Base-by-base conservation (phyloP, 2,888 invertebrate genomes). In the Neoitamus cyanurus region DNA sequence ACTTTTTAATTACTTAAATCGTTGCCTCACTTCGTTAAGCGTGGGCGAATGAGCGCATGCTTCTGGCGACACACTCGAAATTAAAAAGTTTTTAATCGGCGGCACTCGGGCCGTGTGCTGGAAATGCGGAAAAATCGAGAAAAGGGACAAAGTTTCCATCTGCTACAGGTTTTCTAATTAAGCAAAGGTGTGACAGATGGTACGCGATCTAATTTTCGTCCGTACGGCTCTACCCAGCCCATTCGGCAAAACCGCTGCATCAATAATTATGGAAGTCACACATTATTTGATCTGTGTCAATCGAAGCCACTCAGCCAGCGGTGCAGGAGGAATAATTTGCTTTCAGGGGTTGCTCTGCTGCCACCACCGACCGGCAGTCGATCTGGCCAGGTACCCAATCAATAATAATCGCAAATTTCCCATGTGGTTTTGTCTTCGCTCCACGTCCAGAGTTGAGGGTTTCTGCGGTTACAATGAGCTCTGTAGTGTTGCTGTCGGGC, bases 321-420 rank as follows among this genome's bases (percentile, higher is more conserved):
- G 20, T 25, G 58, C 58, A 9, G 11, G 25, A 58, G 20, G 58
- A 58, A 58, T 58, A 58, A 58, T 58, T 58, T 58, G 58, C 58
- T 58, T 58, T 58, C 58, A 15, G 25, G 20, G 25, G 2, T 6
- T 4, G 25, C 25, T 58, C 58, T 11, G 11, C 2, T 9, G 58
- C 58, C 58, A 3, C 58, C 58, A 58, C 11, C 34, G 3, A 34
- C 7, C 9, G 25, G 58, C 58, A 58, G 58, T 20, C 25, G 58
- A 58, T 1, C 3, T 20, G 58, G 25, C 58, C 25, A 42, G 15
- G 46, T 37, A 46, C 28, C 42, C 42, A 77, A 77, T 77, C 77
- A 77, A 77, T 77, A 77, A 77, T 77, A 77, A 77, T 77, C 77
- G 34, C 46, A 77, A 77, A 77, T 77, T 77, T 77, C 77, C 77